Base-by-base conservation (phyloP, 2,797 vertebrate species). In the Ptychadena robeensis region DNA sequence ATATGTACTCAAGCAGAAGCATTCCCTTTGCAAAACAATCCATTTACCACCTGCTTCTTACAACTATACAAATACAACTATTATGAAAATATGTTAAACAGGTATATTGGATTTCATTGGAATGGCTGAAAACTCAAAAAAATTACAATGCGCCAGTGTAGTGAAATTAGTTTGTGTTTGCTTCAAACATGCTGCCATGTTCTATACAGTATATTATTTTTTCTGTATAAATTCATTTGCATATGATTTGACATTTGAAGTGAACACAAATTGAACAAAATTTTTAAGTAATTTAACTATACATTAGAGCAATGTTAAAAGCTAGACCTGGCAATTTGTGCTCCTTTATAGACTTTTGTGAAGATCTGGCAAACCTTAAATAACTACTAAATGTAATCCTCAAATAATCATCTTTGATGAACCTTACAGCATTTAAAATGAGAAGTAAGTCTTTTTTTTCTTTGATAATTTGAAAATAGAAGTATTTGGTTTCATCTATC, bases 1-100 rank as follows among this genome's bases (percentile, higher is more conserved):
- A 48, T 1, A n/a, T 34, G 12, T 34, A 37, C 31, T 61, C n/a
- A 70, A 83, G 35, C 34, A 11, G 61, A 79, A 79, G 32, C 69
- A 68, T 73, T 73, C 82, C 63, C 68, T 79, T 64, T 83, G 81
- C 61, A 79, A 73, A 79, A 73, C 32, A 67, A 73, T 15, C 31
- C 40, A 73, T 48, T 35, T 11, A 73, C 73, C 30, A 34, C 69
- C 38, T 73, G 67, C n/a, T 14, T 48, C 32, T 78, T n/a, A n/a
- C n/a, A n/a, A n/a, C n/a, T n/a, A 67, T 78, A 67, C 7, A n/a
- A 11, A 67, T 35, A 66, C 28, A 32, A 8, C 4, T 40, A 30
- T 15, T 53, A 67, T 66, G 22, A 67, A 12, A 11, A 37, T 61
- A 18, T 48, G 38, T 37, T 59, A 68, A 57, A 38, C 22, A 38